Base-by-base conservation (phyloP, 2,888 invertebrate genomes). In the Netelia inedita region DNA sequence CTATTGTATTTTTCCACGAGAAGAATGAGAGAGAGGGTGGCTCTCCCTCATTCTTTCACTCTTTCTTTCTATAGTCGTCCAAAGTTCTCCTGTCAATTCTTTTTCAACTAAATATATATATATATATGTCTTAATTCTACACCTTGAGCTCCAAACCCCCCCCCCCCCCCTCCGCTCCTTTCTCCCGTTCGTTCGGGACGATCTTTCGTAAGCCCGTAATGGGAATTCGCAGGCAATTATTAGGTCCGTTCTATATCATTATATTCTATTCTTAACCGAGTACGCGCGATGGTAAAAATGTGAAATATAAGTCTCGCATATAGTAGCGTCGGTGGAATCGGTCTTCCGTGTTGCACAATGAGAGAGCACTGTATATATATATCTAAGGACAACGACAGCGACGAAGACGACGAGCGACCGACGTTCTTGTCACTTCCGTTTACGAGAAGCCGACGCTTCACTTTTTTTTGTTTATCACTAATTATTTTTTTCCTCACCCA, bases 191-290 rank as follows among this genome's bases (percentile, higher is more conserved):
- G n/a, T 46, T 63, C 59, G 28, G 5, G 69, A 69, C 69, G 53
- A 72, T 59, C 75, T 85, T 85, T 82, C 82, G 85, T 75, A 82
- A 85, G 71, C 43, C 72, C 53, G 55, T 65, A 85, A 82, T 79
- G 79, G 72, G 72, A 85, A 82, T 85, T 85, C 82, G 85, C 85
- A 85, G 79, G 75, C 79, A 82, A 85, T 85, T 85, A 85, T 85
- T 82, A 82, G 75, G 61, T 46, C 50, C 57, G n/a, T 65, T 72
- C 76, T 66, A 72, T 72, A 35, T 66, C 72, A 82, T 85, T 85
- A 85, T 85, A 85, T 85, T 85, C 85, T 79, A 82, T 85, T 85
- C 79, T 79, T 55, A 79, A 82, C 75, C 57, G 82, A 79, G 85
- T 85, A 65, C 72, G 79, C 79, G n/a, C 72, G 41, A 66, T 65